These are phyloP conservation scores for Mythimna lalbum DNA, from an alignment of 2,888 invertebrate genomes.

Conservation along the genomic window DNA sequence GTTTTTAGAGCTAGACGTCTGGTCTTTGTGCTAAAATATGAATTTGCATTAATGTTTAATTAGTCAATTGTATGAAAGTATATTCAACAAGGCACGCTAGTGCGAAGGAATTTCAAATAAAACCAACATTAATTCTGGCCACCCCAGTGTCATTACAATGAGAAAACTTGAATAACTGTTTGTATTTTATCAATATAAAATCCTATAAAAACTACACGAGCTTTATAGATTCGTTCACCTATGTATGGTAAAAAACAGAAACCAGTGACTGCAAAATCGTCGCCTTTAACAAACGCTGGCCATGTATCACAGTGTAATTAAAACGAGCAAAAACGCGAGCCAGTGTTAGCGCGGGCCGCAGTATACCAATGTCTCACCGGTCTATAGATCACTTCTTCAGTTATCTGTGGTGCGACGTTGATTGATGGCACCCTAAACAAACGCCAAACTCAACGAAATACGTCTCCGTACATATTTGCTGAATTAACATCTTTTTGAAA, in stretches of 20 bases:
- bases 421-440: constrained; percentile 77
- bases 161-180: no score
- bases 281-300: background rate
- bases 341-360: constrained; percentile 8
- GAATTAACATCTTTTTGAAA: constrained; percentile 52
- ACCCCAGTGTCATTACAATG: no score
- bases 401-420: constrained; percentile 77
- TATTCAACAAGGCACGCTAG: background rate
- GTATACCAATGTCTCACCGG: constrained; percentile 50
- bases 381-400: constrained; percentile 75
- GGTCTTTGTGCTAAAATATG: constrained; percentile 2
- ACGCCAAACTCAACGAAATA: constrained; percentile 55
- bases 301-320: constrained; percentile 2
- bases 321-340: constrained; percentile 25
- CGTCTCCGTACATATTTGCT: constrained; percentile 60
- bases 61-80: background rate
- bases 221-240: no score
- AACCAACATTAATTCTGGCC: no score
- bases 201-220: background rate
- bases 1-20: background rate
- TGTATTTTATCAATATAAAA: no score
- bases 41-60: background rate
- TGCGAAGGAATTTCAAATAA: no score
- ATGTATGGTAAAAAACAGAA: no score
- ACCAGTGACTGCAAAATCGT: no score